A percentile compares a stretch with the other conserved stretches of the same genome.
Evolutionary conservation across 2,797 vertebrate species (phyloP).

Genomic region (Esox masquinongy): DNA sequence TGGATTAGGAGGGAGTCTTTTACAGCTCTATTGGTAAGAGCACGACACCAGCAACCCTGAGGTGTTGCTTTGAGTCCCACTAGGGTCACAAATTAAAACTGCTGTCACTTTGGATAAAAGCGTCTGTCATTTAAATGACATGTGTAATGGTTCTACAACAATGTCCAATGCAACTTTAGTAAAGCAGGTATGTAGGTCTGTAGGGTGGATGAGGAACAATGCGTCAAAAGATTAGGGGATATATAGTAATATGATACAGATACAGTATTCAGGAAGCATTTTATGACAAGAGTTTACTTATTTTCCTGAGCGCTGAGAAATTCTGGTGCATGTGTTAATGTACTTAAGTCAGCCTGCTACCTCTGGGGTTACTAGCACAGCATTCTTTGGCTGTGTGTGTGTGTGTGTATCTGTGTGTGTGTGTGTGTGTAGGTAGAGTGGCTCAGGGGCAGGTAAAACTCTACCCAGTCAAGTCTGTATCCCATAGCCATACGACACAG

Average conservation of each 20-base stretch:
- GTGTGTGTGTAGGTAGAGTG: conserved; percentile 22
- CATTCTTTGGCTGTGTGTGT: conserved; percentile 34
- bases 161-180: conserved; percentile 32
- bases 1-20: no score
- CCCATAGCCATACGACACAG: conserved; percentile 13
- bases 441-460: conserved; percentile 38
- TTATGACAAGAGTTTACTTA: conserved; percentile 33
- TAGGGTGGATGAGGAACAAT: conserved; percentile 56
- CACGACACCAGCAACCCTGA: no score
- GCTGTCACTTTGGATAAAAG: no score
- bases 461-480: conserved; percentile 33
- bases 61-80: no score
- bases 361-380: conserved; percentile 36
- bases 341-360: conserved; percentile 53
- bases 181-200: conserved; percentile 52
- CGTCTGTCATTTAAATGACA: no score
- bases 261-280: conserved; percentile 56
- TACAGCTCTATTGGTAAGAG: no score
- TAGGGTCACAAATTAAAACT: no score
- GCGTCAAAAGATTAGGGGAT: conserved; percentile 57
- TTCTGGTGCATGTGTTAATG: conserved; percentile 60
- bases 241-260: conserved; percentile 43
- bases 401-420: conserved; percentile 11
- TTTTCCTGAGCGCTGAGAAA: conserved; percentile 37
- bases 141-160: no score